Evolutionary conservation across 2,888 invertebrate species (phyloP), one percentile per base, ranked within the genome.

Genomic region (Drosophila anceps): DNA sequence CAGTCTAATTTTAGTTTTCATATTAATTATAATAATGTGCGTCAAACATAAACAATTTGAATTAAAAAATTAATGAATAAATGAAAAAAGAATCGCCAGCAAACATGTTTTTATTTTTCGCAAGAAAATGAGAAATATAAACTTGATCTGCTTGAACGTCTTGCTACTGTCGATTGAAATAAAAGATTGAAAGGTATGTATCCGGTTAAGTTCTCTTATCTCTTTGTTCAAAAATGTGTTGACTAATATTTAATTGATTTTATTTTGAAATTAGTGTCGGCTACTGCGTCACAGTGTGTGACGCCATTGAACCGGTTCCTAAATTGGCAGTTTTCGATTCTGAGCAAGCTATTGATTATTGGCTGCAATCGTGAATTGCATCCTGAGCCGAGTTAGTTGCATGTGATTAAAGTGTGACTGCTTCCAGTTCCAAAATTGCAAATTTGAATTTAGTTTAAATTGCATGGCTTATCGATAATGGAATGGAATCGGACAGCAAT

Each of bases 51-150:
- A 48, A 13, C 33, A 20, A 43, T 57, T 31, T 20, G 1, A 35
- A 24, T 41, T 35, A 18, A 24, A 37, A 46, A 33, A 20, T 4
- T 9, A 44, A 15, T 20, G 9, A 9, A 24, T n/a, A 24, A 24
- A 3, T 4, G 4, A 48, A 39, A 58, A 31, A 31, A 18, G 29
- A 18, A 18, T 18, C 18, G 41, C 4, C 15, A 9, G 13, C 24
- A 57, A 64, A 58, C 59, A 58, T 46, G 46, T 58, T 57, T 44
- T 39, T 43, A 24, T 63, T 48, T 59, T 43, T 15, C 12, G 31
- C 31, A 50, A 31, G 48, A 18, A 50, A 12, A 31, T 29, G 2
- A 29, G n/a, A n/a, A 33, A 18, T 33, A 37, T 41, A 60, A 54
- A 64, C 68, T 48, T 50, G 59, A 68, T 63, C 33, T 37, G 58